Base-by-base conservation (phyloP, 1,140 invertebrate genomes). In the Ganaspis sp. region DNA sequence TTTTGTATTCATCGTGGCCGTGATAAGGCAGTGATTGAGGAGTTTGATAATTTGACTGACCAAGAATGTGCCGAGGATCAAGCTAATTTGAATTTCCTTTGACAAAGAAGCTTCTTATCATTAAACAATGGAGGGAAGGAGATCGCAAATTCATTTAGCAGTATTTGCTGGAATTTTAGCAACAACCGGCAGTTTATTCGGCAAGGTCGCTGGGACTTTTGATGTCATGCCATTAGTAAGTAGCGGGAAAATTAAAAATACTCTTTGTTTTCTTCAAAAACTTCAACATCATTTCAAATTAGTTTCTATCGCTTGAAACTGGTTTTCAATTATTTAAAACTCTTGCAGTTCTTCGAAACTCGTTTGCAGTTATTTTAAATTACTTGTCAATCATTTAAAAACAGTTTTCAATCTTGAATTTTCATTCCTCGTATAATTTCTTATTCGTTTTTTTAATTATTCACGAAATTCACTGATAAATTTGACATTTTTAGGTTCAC, bases 191-290 rank as follows among this genome's bases (percentile, higher is more conserved):
- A 89, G 90, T 76, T 70, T 90, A 53, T 84, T 90, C 5, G 89
- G 88, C 21, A 91, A 91, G 84, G 74, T 90, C 15, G 85, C 87
- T n/a, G 86, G 89, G 11, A 75, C 53, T 54, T 83, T 84, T 19
- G 82, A 78, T 5, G 58, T 78, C 0, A 69, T 71, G 17, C 79
- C 84, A 8, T n/a, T 80, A 75, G 88, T 90, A 81, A 89, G 81
- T 85, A 70, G 38, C 45, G 71, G 26, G 37, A 78, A 73, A 77
- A 72, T 75, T 54, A 21, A 81, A 78, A 42, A 69, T 9, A 9
- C 6, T 69, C 12, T 15, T 69, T 29, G 1, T 69, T 69, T 34
- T 11, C 29, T 19, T 6, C 34, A 23, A 64, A 34, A 34, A 34
- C n/a, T n/a, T n/a, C n/a, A n/a, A n/a, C n/a, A n/a, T n/a, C n/a